phyloP scores from a whole-genome alignment of 2,113 vertebrate genomes.

The Notothenia rossii region DNA sequence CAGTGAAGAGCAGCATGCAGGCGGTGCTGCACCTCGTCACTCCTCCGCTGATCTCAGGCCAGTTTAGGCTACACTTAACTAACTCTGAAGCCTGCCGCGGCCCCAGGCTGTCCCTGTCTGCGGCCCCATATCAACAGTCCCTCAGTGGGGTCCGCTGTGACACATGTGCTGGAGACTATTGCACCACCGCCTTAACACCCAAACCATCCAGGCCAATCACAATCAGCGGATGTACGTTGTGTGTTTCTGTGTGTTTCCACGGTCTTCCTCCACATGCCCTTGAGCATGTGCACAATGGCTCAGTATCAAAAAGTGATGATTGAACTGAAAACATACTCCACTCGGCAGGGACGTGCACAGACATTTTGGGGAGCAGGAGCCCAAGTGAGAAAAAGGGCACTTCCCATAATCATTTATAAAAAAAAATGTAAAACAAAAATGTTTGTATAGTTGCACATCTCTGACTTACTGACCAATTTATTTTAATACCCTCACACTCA shows the following conservation, averaged over 20 bases:
- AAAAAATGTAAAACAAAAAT: too few species aligned
- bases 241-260: constrained; percentile 48
- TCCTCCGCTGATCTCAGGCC: constrained; percentile 48
- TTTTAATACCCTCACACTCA: too few species aligned
- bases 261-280: constrained; percentile 63
- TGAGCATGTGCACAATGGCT: constrained; percentile 77
- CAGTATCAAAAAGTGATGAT: constrained; percentile 77
- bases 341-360: constrained; percentile 4
- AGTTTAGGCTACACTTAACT: constrained; percentile 63
- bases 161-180: constrained; percentile 68
- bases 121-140: constrained; percentile 74
- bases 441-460: too few species aligned
- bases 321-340: constrained; percentile 72
- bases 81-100: constrained; percentile 71
- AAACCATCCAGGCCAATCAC: constrained; percentile 74
- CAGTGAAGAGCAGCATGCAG: constrained; percentile 51
- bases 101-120: constrained; percentile 69
- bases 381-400: too few species aligned
- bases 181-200: constrained; percentile 65
- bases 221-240: constrained; percentile 58
- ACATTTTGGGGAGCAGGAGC: too few species aligned
- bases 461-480: too few species aligned
- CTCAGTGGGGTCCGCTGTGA: constrained; percentile 64
- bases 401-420: too few species aligned
- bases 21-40: constrained; percentile 64